phyloP scores from a whole-genome alignment of 2,797 vertebrate species.

The Anolis apletophallus region DNA sequence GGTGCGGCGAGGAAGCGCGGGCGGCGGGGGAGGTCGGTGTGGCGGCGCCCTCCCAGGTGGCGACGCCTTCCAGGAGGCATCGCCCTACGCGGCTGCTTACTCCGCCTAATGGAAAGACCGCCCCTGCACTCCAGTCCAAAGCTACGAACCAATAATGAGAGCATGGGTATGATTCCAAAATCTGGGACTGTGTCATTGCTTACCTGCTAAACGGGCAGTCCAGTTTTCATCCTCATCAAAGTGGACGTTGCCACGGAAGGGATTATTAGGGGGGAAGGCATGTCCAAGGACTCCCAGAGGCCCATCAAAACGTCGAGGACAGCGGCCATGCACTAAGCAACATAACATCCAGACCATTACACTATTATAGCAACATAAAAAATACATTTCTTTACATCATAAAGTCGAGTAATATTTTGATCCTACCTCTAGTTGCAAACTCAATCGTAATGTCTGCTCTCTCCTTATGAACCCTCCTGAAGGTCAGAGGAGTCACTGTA shows the following conservation, averaged over 20 bases:
- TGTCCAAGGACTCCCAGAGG: slow-evolving; percentile 86
- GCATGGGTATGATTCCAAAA: neutral
- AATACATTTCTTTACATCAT: neutral
- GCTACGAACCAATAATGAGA: too few relatives aligned
- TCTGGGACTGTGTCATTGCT: neutral
- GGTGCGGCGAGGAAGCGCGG: too few relatives aligned
- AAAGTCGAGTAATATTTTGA: rapidly evolving
- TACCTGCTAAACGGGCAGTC: slow-evolving; percentile 78
- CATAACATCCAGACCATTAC: slow-evolving; percentile 28
- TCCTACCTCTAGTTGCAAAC: slow-evolving; percentile 83
- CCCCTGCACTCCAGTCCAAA: too few relatives aligned
- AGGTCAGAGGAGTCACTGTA: slow-evolving; percentile 86
- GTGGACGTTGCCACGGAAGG: slow-evolving; percentile 87
- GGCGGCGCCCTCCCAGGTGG: too few relatives aligned
- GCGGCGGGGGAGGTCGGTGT: too few relatives aligned
- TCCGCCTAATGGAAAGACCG: too few relatives aligned
- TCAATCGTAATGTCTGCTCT: slow-evolving; percentile 92
- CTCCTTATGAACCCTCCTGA: slow-evolving; percentile 82
- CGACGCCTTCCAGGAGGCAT: too few relatives aligned
- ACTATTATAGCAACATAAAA: neutral
- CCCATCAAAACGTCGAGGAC: slow-evolving; percentile 86
- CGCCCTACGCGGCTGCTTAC: too few relatives aligned
- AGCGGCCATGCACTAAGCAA: slow-evolving; percentile 82
- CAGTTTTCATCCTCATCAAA: slow-evolving; percentile 92
- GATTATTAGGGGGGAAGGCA: slow-evolving; percentile 85